phyloP scores from a whole-genome alignment of 2,113 vertebrate genomes.

The Choloepus hoffmanni region DNA sequence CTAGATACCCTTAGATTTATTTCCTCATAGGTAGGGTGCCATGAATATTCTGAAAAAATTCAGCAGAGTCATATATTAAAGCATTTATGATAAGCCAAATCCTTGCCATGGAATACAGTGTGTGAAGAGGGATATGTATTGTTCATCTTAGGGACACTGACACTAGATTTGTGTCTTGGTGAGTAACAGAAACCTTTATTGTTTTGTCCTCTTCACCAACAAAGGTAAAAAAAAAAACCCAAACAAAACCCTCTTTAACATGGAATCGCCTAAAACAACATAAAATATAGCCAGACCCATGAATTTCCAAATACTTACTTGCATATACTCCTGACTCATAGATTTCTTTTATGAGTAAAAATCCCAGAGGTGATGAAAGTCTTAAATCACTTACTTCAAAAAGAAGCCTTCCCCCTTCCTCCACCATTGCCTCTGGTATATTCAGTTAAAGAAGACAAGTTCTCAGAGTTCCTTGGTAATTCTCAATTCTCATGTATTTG shows the following conservation, averaged over 20 bases:
- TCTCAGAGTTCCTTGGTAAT: background rate
- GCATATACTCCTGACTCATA: background rate
- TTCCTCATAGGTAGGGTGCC: constrained; percentile 13
- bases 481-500: background rate
- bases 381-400: constrained; percentile 50
- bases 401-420: background rate
- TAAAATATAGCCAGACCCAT: background rate
- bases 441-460: background rate
- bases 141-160: constrained; percentile 30
- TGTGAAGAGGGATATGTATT: constrained; percentile 5
- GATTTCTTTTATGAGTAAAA: constrained; percentile 40
- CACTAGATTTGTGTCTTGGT: background rate
- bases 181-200: constrained; percentile 36
- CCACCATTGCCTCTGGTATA: background rate
- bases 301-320: constrained; percentile 51
- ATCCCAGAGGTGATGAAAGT: constrained; percentile 20
- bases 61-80: constrained; percentile 2
- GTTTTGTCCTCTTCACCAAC: constrained; percentile 38
- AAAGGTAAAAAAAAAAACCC: background rate
- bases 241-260: background rate
- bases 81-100: constrained; percentile 21
- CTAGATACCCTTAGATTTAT: constrained; percentile 21
- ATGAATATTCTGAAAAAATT: constrained; percentile 51
- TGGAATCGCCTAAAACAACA: constrained; percentile 53
- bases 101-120: background rate